Conservation (phyloP, 2,797 vertebrate genomes). For the Telmatherina bonti region DNA sequence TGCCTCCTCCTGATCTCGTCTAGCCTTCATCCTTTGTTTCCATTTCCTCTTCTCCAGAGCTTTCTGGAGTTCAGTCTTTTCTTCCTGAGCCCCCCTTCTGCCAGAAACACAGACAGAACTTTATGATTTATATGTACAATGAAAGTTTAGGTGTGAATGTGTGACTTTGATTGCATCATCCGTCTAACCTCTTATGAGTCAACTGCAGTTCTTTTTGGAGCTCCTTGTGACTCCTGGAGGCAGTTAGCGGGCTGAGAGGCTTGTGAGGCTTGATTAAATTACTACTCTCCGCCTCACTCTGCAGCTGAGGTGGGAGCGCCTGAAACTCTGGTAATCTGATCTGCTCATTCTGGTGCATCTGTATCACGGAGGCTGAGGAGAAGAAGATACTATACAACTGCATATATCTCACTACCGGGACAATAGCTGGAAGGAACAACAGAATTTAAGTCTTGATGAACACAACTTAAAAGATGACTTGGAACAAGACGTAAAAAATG, state of each 20-base stretch:
- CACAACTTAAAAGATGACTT: neutral
- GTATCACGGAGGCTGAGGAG: conserved; percentile 75
- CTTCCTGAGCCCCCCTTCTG: conserved; percentile 81
- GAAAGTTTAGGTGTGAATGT: conserved; percentile 14
- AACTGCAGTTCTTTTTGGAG: conserved; percentile 89
- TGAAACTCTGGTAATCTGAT: conserved; percentile 60
- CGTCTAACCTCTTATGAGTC: conserved; percentile 86
- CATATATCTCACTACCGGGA: neutral
- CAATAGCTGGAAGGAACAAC: neutral
- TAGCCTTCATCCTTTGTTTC: conserved; percentile 84
- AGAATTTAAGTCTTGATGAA: neutral
- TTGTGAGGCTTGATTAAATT: conserved; percentile 92
- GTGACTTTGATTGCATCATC: conserved; percentile 12
- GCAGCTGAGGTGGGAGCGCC: conserved; percentile 69
- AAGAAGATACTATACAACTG: conserved; percentile 7
- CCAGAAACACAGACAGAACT: conserved; percentile 30
- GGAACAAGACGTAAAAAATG: no score
- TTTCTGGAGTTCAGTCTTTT: conserved; percentile 87
- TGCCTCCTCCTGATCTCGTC: conserved; percentile 83
- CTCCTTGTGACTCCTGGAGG: conserved; percentile 89
- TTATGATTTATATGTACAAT: conserved; percentile 21
- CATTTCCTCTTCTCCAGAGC: conserved; percentile 86
- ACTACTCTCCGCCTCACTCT: conserved; percentile 82
- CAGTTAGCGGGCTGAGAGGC: conserved; percentile 87
- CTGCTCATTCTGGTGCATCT: conserved; percentile 73